These are phyloP conservation scores for Dendropsophus ebraccatus DNA, from an alignment of 2,113 vertebrate genomes.

Conservation along the genomic window DNA sequence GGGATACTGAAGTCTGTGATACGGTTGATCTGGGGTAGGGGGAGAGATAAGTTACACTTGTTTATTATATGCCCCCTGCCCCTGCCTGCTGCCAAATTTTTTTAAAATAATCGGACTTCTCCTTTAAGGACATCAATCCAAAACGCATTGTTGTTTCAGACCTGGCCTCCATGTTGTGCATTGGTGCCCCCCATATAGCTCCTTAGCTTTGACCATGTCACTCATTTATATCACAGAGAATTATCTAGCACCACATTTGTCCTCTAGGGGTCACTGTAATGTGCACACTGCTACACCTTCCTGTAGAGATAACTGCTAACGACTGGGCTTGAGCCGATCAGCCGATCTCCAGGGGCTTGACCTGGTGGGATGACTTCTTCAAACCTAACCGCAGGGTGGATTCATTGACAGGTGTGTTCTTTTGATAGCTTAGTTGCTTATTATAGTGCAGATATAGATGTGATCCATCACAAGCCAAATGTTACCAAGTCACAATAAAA, in stretches of 20 bases:
- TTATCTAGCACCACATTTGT: not conserved
- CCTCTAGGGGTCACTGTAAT: not conserved
- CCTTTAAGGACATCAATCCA: too few relatives aligned
- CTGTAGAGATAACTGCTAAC: not conserved
- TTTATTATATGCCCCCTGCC: too few relatives aligned
- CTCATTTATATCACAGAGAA: not conserved
- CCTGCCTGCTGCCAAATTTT: too few relatives aligned
- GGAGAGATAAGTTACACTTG: too few relatives aligned
- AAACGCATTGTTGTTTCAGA: too few relatives aligned
- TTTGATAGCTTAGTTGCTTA: not conserved
- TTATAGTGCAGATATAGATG: not conserved
- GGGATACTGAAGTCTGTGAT: too few relatives aligned
- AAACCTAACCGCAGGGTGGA: not conserved
- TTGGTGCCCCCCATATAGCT: too few relatives aligned
- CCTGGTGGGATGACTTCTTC: not conserved
- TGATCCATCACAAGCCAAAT: not conserved
- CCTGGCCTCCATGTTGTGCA: too few relatives aligned
- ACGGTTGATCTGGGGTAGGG: too few relatives aligned
- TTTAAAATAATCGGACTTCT: too few relatives aligned
- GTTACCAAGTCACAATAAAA: not conserved
- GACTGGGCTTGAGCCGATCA: not conserved
- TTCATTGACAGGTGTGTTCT: not conserved
- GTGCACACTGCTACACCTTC: not conserved
- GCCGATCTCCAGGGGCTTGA: not conserved
- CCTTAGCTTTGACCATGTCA: too few relatives aligned